Conservation (phyloP, 2,888 invertebrate genomes). For the Geotrupes spiniger region DNA sequence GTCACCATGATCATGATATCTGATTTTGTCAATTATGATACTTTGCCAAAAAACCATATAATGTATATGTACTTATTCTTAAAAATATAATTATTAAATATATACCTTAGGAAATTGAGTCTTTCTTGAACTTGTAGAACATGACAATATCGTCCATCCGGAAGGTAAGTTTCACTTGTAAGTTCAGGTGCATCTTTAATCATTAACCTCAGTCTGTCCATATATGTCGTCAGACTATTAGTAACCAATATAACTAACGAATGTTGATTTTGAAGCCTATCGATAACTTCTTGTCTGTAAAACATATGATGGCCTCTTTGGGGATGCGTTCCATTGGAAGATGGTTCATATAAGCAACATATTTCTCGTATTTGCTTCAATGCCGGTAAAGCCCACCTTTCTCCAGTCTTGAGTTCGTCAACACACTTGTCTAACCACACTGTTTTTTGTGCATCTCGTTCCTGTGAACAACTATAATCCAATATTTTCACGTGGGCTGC, state of each 20-base stretch:
- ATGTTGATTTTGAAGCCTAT: slow-evolving; percentile 86
- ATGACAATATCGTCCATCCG: slow-evolving; percentile 90
- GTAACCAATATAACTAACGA: slow-evolving; percentile 91
- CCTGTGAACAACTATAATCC: slow-evolving; percentile 96
- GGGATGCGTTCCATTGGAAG: slow-evolving; percentile 57
- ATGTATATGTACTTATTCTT: no score
- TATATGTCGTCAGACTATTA: slow-evolving; percentile 85
- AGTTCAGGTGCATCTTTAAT: slow-evolving; percentile 70
- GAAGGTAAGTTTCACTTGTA: slow-evolving; percentile 74
- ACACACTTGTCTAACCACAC: slow-evolving; percentile 94
- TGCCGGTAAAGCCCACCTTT: slow-evolving; percentile 92
- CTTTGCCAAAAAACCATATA: no score
- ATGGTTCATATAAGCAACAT: slow-evolving; percentile 89
- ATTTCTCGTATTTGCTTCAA: slow-evolving; percentile 94
- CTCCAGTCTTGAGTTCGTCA: slow-evolving; percentile 85
- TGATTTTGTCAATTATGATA: no score
- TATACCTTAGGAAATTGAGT: slow-evolving; percentile 73
- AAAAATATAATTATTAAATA: no score
- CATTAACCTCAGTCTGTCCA: slow-evolving; percentile 76
- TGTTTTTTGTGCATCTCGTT: slow-evolving; percentile 93
- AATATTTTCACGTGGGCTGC: slow-evolving; percentile 95
- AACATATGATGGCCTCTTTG: slow-evolving; percentile 58
- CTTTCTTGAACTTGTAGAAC: slow-evolving; percentile 91
- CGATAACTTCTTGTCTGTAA: slow-evolving; percentile 64
- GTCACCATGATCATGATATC: not conserved